Evolutionary conservation across 2,888 invertebrate genomes (phyloP).

Genomic region (Tridacna crocea): DNA sequence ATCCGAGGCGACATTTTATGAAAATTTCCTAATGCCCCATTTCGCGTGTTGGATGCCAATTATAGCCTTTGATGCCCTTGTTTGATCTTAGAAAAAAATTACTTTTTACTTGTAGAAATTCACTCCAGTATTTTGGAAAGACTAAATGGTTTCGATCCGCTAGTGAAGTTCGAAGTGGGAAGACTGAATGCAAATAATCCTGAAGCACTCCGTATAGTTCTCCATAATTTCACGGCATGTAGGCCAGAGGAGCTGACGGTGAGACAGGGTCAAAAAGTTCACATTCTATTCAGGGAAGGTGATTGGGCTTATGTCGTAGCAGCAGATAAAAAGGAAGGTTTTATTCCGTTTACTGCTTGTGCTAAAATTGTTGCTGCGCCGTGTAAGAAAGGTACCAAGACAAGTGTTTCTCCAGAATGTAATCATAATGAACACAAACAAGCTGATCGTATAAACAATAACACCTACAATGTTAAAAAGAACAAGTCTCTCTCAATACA

Average conservation of each 20-base stretch:
- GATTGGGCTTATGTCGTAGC: constrained; percentile 99
- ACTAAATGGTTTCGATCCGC: constrained; percentile 96
- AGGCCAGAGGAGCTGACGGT: constrained; percentile 97
- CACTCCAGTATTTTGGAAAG: constrained; percentile 87
- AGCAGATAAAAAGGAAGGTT: constrained; percentile 95
- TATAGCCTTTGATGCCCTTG: no score
- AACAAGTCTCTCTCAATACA: constrained; percentile 4
- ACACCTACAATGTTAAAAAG: constrained; percentile 9
- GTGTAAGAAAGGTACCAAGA: not conserved
- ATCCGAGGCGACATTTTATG: no score
- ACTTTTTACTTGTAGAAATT: constrained; percentile 21
- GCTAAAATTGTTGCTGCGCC: constrained; percentile 42
- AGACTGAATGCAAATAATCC: constrained; percentile 87
- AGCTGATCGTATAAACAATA: constrained; percentile 6
- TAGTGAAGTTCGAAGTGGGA: constrained; percentile 95
- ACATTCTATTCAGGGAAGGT: constrained; percentile 96
- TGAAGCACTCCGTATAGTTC: constrained; percentile 68
- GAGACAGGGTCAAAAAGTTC: constrained; percentile 94
- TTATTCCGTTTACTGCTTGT: constrained; percentile 93
- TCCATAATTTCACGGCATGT: constrained; percentile 93
- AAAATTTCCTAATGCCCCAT: no score
- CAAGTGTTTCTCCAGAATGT: no score
- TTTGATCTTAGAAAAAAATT: no score
- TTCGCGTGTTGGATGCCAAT: no score
- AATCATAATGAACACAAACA: not conserved